phyloP scores from a whole-genome alignment of 2,888 invertebrate genomes.

The Drosophila pseudotalamancana region DNA sequence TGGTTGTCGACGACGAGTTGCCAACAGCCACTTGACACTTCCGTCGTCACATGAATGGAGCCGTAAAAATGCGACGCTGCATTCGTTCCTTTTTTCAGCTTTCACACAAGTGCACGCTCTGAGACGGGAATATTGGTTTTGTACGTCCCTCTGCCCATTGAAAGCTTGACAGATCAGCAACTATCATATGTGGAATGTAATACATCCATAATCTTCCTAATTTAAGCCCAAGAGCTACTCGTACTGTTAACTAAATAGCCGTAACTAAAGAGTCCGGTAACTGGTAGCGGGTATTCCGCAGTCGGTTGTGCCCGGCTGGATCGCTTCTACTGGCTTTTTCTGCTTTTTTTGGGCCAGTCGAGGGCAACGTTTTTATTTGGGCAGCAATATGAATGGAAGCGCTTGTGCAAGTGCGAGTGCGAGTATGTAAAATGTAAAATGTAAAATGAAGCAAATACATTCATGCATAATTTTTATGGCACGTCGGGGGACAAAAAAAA shows the following conservation, averaged over 20 bases:
- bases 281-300: not conserved
- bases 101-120: slow-evolving; percentile 7
- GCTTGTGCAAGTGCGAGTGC: slow-evolving; percentile 25
- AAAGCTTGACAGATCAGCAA: too few relatives aligned
- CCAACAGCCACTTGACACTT: slow-evolving; percentile 80
- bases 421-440: too few relatives aligned
- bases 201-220: too few relatives aligned
- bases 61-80: slow-evolving; percentile 80
- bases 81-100: slow-evolving; percentile 38
- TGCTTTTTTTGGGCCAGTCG: slow-evolving; percentile 59
- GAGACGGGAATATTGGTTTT: not conserved
- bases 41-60: slow-evolving; percentile 80
- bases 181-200: too few relatives aligned
- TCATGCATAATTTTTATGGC: slow-evolving; percentile 78
- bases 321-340: not conserved
- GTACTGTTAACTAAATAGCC: too few relatives aligned
- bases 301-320: not conserved
- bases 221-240: too few relatives aligned
- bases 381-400: slow-evolving; percentile 51
- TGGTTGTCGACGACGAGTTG: slow-evolving; percentile 77
- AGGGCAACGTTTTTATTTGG: slow-evolving; percentile 75
- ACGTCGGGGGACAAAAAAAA: slow-evolving; percentile 48
- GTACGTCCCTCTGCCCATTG: not conserved
- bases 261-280: too few relatives aligned
- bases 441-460: slow-evolving; percentile 74